A percentile compares a stretch with the other conserved stretches of the same genome.
These are phyloP conservation scores for Kryptolebias marmoratus DNA, from an alignment of 2,113 vertebrate genomes.

Conservation along the genomic window DNA sequence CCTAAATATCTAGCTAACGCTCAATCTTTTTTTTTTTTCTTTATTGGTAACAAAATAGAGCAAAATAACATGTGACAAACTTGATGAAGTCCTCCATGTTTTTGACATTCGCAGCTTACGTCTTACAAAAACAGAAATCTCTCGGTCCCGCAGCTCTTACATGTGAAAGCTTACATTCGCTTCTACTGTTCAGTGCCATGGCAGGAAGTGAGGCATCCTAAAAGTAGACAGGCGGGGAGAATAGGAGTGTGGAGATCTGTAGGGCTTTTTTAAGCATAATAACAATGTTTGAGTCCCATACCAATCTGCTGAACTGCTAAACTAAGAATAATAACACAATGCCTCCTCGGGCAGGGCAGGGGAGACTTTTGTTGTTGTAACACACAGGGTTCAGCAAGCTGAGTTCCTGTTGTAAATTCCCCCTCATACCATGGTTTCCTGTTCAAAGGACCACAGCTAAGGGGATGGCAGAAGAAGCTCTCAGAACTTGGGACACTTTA, in stretches of 20 bases:
- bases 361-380: conserved; percentile 50
- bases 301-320: conserved; percentile 19
- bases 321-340: neutral
- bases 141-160: too few species aligned
- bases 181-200: too few species aligned
- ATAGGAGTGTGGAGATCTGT: neutral
- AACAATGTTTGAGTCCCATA: conserved; percentile 10
- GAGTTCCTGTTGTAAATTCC: conserved; percentile 71
- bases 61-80: too few species aligned
- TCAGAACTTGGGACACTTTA: neutral
- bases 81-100: too few species aligned
- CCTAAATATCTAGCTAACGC: too few species aligned
- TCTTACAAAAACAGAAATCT: too few species aligned
- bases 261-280: conserved; percentile 5
- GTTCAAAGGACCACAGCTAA: conserved; percentile 22
- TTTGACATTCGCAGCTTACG: too few species aligned
- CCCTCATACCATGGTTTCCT: conserved; percentile 66
- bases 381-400: conserved; percentile 44
- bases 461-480: conserved; percentile 17
- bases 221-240: neutral
- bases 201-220: too few species aligned
- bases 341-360: conserved; percentile 5
- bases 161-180: too few species aligned
- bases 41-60: too few species aligned
- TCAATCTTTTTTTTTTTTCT: too few species aligned